phyloP scores from a whole-genome alignment of 1,140 invertebrate genomes.

The Ephestia elutella region DNA sequence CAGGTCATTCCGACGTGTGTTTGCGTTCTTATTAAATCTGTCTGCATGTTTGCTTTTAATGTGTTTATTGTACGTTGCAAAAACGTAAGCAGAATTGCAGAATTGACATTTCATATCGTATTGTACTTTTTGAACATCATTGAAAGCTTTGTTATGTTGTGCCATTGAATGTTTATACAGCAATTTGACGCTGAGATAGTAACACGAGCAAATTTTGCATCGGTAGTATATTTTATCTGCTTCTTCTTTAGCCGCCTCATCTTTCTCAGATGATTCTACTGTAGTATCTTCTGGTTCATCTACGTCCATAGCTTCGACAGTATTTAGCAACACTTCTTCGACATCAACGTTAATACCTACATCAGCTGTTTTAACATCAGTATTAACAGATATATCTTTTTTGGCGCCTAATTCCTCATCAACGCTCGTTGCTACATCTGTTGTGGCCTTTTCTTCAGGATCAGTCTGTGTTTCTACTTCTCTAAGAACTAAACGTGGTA shows the following conservation, averaged over 20 bases:
- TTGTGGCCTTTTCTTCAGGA: too few relatives aligned
- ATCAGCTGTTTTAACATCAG: background rate
- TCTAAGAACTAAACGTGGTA: too few relatives aligned
- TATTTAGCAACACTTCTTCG: too few relatives aligned
- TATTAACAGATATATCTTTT: too few relatives aligned
- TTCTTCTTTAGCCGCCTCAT: background rate
- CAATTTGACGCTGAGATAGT: background rate
- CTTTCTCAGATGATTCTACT: background rate
- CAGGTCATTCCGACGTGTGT: background rate
- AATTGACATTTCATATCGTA: background rate
- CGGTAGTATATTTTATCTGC: background rate
- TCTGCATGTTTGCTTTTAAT: background rate
- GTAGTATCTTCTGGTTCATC: background rate
- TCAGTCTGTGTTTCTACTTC: too few relatives aligned
- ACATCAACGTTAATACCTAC: background rate
- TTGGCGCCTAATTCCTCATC: too few relatives aligned
- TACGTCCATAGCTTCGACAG: background rate
- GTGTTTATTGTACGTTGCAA: background rate
- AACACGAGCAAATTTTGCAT: background rate
- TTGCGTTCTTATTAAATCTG: background rate
- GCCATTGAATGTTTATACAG: background rate
- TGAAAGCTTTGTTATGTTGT: background rate
- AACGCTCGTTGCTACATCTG: too few relatives aligned
- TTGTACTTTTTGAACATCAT: background rate
- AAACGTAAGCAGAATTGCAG: background rate